These are phyloP conservation scores for Oscheius sp. DNA, from an alignment of 2,888 invertebrate species.

Conservation along the genomic window DNA sequence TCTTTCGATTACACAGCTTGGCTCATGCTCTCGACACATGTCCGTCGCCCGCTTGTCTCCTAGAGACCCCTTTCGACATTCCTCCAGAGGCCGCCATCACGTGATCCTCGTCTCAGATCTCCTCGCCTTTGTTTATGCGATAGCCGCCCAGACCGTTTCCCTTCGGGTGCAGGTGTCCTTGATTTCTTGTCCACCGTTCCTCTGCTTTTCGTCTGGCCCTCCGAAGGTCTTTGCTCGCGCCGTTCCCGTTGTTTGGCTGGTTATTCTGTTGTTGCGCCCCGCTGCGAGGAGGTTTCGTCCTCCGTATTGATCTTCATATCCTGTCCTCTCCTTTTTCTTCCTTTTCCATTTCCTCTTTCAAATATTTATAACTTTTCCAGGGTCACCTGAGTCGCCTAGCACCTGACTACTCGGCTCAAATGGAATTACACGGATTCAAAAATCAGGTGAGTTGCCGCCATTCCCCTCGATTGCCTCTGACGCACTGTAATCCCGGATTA, in stretches of 20 bases:
- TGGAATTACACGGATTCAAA: slow-evolving; percentile 31
- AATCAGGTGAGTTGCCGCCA: slow-evolving; percentile 15
- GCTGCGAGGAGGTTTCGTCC: no score
- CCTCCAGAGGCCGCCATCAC: no score
- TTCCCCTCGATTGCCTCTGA: neutral
- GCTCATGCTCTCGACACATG: no score
- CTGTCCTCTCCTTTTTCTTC: slow-evolving; percentile 19
- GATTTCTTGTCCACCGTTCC: neutral
- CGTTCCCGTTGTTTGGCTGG: slow-evolving; percentile 4
- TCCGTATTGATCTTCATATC: no score
- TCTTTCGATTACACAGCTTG: no score
- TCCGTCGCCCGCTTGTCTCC: no score
- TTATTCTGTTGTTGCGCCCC: slow-evolving; percentile 4
- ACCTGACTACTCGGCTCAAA: neutral
- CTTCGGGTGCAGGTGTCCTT: neutral
- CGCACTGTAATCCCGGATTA: neutral
- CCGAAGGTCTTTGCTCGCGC: no score
- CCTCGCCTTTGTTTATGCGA: no score
- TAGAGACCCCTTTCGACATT: no score
- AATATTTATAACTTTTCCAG: neutral
- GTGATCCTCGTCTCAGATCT: no score
- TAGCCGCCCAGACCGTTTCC: no score
- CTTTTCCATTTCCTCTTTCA: slow-evolving; percentile 9
- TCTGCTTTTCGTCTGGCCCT: no score
- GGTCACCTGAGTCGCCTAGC: neutral